Base-by-base conservation (phyloP, 2,113 vertebrate genomes). In the Turdus rufiventris region DNA sequence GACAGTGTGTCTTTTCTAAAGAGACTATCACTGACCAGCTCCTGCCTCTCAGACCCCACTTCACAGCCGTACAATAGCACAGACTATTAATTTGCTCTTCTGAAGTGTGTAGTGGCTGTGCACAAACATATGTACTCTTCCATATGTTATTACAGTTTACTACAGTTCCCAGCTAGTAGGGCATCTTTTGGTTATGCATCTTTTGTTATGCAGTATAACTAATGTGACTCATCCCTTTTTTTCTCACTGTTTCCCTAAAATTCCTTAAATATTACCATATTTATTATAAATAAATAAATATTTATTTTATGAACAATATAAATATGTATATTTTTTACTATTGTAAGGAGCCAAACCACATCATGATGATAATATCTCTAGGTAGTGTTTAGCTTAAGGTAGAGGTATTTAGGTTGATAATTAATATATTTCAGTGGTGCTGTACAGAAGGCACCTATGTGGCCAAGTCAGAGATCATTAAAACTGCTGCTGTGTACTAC, bases 391-490 rank as follows among this genome's bases (percentile, higher is more conserved):
- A 73, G 12, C 26, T 84, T 86, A 84, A 77, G 34, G 38, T 74
- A 28, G 20, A 86, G 8, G 8, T 50, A 18, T 86, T 89, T 83
- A 50, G 8, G n/a, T 33, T 43, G 40, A 36, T 62, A 67, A 61
- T 57, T 68, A 86, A 38, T 86, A 72, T 58, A 38, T 29, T 88
- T 16, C 12, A 50, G 25, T 77, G 9, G 10, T 86, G 40, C 18
- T 88, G 10, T 58, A 50, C 26, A 62, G 36, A 71, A 60, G 18
- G 14, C 47, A n/a, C 2, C 12, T 17, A 33, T 0, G 0, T 58
- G 38, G 18, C 56, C 42, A 34, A 92, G 47, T 77, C 38, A 77
- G 33, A 82, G 67, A 73, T 17, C 14, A 8, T 21, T 87, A 58
- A 87, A 87, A 74, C 12, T 63, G 14, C 33, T 71, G 15, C 51